These are phyloP conservation scores for Promerops cafer DNA, from an alignment of 2,113 vertebrate genomes.

Conservation along the genomic window DNA sequence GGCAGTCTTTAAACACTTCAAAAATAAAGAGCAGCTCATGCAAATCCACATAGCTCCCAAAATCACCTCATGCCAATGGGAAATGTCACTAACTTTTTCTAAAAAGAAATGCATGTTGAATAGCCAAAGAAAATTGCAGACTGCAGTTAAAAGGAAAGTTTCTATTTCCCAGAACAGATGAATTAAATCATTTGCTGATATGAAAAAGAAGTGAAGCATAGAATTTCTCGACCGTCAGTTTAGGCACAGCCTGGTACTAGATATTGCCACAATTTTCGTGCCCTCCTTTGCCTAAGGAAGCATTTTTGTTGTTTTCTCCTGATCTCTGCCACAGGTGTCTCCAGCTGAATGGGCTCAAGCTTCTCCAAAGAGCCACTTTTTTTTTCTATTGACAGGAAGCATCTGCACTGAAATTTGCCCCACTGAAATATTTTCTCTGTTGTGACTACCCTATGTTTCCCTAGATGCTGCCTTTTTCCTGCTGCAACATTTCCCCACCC, in stretches of 20 bases:
- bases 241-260: not conserved
- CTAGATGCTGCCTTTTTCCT: not conserved
- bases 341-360: not conserved
- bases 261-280: not conserved
- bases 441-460: not conserved
- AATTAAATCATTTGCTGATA: not conserved
- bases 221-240: not conserved
- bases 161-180: not conserved
- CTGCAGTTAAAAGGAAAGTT: not conserved
- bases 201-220: not conserved
- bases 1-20: not conserved
- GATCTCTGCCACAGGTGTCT: accelerated
- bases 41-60: not conserved
- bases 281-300: not conserved
- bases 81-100: not conserved
- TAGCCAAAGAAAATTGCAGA: not conserved
- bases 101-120: not conserved
- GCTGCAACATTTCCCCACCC: not conserved
- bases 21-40: not conserved
- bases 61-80: not conserved
- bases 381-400: not conserved
- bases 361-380: not conserved
- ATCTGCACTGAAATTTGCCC: not conserved
- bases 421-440: not conserved
- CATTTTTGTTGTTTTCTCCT: not conserved